Evolutionary conservation across 2,113 vertebrate species (phyloP), one percentile per base, ranked within the genome.

Genomic region (Nibea albiflora): DNA sequence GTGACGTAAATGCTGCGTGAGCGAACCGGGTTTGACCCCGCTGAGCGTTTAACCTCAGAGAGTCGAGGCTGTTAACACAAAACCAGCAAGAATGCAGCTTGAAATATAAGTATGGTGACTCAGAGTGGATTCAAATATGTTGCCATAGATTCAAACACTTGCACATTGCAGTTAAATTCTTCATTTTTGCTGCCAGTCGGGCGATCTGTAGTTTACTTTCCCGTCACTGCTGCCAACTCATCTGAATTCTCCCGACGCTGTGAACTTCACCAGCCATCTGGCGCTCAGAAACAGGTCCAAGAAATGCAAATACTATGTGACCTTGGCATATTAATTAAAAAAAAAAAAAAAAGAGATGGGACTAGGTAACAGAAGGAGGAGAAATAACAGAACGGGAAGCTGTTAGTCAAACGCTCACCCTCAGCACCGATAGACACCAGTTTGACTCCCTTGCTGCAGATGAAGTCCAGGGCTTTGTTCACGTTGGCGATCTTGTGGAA

Each of bases 371-470:
- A 15, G 17, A 22, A 6, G n/a, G 63, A 39, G 47, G 2, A 4
- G 35, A 9, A n/a, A 28, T 3, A 26, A 44, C 1, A 56, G n/a
- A 4, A 24, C 5, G 16, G 24, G 17, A 46, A 10, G 20, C 17
- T 15, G 16, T n/a, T 67, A 62, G 42, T 73, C 42, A 2, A 1
- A 24, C 35, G 14, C 90, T 95, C 85, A 99, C 98, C 97, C 95
- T 99, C 98, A 3, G 97, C 98, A 87, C 98, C 98, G 15, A 99
- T 99, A 61, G 98, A 99, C 61, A 99, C 97, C 88, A 99, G 95
- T 80, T 99, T 96, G 60, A 97, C 97, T 22, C 96, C 96, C 90
- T 98, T 98, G 95, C 97, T 97, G 91, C 96, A 95, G 86, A 98
- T 97, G 90, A 95, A 98, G 86, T 97, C 97, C 92, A 98, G 93